A percentile compares a stretch with the other conserved stretches of the same genome.
phyloP scores from a whole-genome alignment of 2,888 invertebrate genomes.

The Dendrolimus houi region DNA sequence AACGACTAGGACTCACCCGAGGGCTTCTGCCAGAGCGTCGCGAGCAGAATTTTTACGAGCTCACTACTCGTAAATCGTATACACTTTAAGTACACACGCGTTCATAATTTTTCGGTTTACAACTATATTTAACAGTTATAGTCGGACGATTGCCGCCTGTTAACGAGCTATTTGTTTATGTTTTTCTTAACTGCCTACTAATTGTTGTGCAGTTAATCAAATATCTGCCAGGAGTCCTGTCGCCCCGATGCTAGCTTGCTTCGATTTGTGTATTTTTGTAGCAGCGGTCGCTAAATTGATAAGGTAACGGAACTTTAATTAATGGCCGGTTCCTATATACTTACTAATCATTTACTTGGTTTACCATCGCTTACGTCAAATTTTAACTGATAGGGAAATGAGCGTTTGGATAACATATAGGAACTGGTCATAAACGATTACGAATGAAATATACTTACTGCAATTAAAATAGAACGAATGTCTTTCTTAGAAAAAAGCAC shows the following conservation, averaged over 20 bases:
- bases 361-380: too few relatives aligned
- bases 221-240: neutral
- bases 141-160: constrained; percentile 10
- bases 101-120: constrained; percentile 18
- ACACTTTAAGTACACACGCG: constrained; percentile 23
- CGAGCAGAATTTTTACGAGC: constrained; percentile 46
- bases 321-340: too few relatives aligned
- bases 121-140: constrained; percentile 18
- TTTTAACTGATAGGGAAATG: too few relatives aligned
- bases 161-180: constrained; percentile 15
- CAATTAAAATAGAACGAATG: too few relatives aligned
- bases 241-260: too few relatives aligned
- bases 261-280: neutral
- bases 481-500: too few relatives aligned
- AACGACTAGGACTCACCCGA: constrained; percentile 24
- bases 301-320: neutral
- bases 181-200: constrained; percentile 10
- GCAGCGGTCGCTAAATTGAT: neutral
- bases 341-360: too few relatives aligned
- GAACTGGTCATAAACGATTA: too few relatives aligned
- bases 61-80: constrained; percentile 37
- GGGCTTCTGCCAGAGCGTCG: constrained; percentile 29
- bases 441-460: too few relatives aligned
- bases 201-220: constrained; percentile 9
- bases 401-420: too few relatives aligned